Base-by-base conservation (phyloP, 2,888 invertebrate genomes). In the Eustalomyia histrio region DNA sequence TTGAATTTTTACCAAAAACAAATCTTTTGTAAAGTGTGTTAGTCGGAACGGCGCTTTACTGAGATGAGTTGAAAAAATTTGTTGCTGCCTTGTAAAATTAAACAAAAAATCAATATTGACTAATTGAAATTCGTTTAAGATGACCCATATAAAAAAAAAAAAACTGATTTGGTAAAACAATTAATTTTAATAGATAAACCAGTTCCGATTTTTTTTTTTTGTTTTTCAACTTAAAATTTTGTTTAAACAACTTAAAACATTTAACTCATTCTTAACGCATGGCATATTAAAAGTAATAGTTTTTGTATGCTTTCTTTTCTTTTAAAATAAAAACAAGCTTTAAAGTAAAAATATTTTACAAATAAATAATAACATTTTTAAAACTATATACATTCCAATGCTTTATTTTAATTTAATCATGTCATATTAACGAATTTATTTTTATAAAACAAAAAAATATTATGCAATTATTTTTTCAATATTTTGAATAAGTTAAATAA, bases 311-410 rank as follows among this genome's bases (percentile, higher is more conserved):
- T 64, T 33, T 21, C 16, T 21, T 64, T 50, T 29, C 52, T 55
- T 35, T 65, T 55, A 35, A 18, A 35, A 14, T 63, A 50, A 57
- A 50, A 72, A 33, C 39, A 68, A 76, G 63, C 39, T 65, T 52
- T 52, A 64, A 14, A 65, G 50, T 50, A 24, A 55, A 55, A 24
- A 12, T 12, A 53, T 35, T 43, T 61, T 24, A 43, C 60, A 68
- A 75, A 68, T 63, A 68, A 75, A 68, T 63, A 43, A 63, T 18
- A 67, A 53, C 43, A 39, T 39, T 39, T 35, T 57, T 24, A 50
- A 55, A 74, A 21, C 18, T 64, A 71, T 60, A 67, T 47, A 73
- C 74, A 81, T 81, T 71, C 78, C 65, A 78, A 81, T 74, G 61
- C 63, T 67, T 35, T 21, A 4, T 21, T 33, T 61, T 65, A 33